phyloP scores from a whole-genome alignment of 2,113 vertebrate species.

The Rana temporaria region DNA sequence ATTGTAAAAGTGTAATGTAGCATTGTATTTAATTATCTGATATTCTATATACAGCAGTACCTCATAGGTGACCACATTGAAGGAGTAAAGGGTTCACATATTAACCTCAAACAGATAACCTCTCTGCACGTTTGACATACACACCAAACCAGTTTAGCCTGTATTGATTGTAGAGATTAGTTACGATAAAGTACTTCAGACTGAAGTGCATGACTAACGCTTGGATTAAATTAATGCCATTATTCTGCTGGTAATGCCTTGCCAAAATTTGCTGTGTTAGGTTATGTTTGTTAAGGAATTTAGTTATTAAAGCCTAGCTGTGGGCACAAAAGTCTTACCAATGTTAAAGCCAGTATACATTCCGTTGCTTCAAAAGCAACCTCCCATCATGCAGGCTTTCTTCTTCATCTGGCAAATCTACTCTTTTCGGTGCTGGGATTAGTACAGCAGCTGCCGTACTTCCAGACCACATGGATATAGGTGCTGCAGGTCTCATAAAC shows the following conservation, averaged over 20 bases:
- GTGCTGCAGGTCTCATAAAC: too few relatives aligned
- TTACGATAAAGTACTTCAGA: not conserved
- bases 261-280: not conserved
- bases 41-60: not conserved
- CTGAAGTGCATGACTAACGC: not conserved
- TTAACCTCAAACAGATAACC: conserved; percentile 1
- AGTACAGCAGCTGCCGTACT: too few relatives aligned
- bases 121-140: not conserved
- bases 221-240: not conserved
- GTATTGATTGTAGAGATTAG: conserved; percentile 20
- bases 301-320: too few relatives aligned
- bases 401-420: too few relatives aligned
- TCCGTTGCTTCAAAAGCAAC: too few relatives aligned
- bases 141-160: conserved; percentile 5
- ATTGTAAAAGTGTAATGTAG: too few relatives aligned
- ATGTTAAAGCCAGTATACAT: too few relatives aligned
- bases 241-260: not conserved
- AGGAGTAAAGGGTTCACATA: not conserved
- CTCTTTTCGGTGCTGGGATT: too few relatives aligned
- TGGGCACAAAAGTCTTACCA: too few relatives aligned
- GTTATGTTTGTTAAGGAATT: not conserved
- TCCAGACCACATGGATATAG: too few relatives aligned
- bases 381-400: too few relatives aligned
- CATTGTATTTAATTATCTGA: too few relatives aligned
- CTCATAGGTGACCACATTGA: not conserved